phyloP scores from a whole-genome alignment of 2,113 vertebrate genomes.

The Microtus ochrogaster region DNA sequence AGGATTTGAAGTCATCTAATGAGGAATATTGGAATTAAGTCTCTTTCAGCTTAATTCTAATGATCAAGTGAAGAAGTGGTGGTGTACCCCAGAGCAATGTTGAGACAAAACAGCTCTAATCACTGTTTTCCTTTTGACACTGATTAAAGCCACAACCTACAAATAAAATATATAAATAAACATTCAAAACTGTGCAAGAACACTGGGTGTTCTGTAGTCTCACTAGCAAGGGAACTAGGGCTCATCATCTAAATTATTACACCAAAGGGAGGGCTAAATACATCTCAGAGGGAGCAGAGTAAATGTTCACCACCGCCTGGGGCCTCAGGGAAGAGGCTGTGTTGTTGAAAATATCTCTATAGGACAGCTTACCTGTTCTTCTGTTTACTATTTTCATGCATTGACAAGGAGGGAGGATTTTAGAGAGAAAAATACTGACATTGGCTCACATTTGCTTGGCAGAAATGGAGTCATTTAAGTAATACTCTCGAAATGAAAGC shows the following conservation, averaged over 20 bases:
- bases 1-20: background rate
- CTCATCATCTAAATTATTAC: fast-evolving
- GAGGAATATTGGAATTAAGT: background rate
- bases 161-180: background rate
- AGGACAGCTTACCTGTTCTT: background rate
- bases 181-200: no score
- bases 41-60: background rate
- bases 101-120: background rate
- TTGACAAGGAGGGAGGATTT: background rate
- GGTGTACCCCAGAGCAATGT: fast-evolving
- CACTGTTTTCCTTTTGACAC: background rate
- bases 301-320: background rate
- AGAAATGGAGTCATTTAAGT: background rate
- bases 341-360: background rate
- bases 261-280: background rate
- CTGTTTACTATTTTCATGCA: background rate
- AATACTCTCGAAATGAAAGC: background rate
- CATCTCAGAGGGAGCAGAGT: no score
- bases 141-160: background rate
- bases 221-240: background rate
- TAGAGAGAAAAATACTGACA: background rate
- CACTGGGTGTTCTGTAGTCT: background rate
- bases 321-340: fast-evolving
- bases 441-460: background rate
- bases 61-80: background rate